phyloP scores from a whole-genome alignment of 2,113 vertebrate species.

The Limnothrissa miodon region DNA sequence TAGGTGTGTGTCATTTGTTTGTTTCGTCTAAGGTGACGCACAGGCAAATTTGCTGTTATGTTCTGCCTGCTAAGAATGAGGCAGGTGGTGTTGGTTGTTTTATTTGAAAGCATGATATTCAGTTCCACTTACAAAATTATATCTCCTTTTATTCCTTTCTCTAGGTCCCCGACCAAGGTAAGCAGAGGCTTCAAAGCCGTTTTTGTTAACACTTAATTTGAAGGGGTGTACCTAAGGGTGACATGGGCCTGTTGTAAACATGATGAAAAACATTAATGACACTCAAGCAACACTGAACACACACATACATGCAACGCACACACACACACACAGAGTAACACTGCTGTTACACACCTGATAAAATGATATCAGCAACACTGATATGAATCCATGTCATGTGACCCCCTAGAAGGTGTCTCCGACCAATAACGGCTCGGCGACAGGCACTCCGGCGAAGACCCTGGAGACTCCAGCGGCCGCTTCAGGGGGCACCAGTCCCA shows the following conservation, averaged over 20 bases:
- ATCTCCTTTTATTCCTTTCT: constrained; percentile 50
- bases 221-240: too few species aligned
- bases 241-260: too few species aligned
- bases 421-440: constrained; percentile 85
- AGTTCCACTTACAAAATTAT: not conserved
- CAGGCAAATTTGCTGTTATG: not conserved
- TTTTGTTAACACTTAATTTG: too few species aligned
- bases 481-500: constrained; percentile 32
- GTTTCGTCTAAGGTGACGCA: not conserved
- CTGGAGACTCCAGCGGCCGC: constrained; percentile 60
- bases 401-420: constrained; percentile 76
- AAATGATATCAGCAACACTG: not conserved
- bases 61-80: not conserved
- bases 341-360: too few species aligned
- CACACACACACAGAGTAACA: too few species aligned
- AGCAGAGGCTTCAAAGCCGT: constrained; percentile 33
- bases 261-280: too few species aligned
- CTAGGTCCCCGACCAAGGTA: constrained; percentile 76
- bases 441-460: constrained; percentile 81
- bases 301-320: too few species aligned
- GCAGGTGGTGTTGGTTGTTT: not conserved
- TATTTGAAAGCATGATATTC: not conserved
- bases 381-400: constrained; percentile 30
- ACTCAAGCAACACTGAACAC: too few species aligned
- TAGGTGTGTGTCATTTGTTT: not conserved